These are phyloP conservation scores for Antitype chi DNA, from an alignment of 2,888 invertebrate genomes.

Conservation along the genomic window DNA sequence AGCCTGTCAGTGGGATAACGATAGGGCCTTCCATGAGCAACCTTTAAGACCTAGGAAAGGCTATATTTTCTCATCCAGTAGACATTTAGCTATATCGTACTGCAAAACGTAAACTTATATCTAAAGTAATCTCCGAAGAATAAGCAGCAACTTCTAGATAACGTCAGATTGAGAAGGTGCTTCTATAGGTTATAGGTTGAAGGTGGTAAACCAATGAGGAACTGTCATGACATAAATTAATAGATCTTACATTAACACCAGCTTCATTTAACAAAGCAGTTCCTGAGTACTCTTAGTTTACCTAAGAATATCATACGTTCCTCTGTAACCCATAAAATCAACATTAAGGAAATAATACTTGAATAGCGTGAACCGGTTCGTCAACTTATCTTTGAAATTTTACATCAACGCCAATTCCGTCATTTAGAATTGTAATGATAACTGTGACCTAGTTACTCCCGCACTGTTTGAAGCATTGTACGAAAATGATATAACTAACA, in stretches of 20 bases:
- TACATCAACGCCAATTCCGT: neutral
- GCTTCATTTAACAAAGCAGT: neutral
- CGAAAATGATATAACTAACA: neutral
- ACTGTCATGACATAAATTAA: neutral
- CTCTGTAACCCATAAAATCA: neutral
- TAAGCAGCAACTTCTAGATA: neutral
- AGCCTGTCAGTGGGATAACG: too few species aligned
- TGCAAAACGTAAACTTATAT: neutral
- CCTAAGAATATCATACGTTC: neutral
- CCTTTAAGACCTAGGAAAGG: neutral
- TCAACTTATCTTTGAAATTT: neutral
- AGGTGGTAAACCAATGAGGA: too few species aligned
- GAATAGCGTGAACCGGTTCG: neutral
- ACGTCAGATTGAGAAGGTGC: neutral
- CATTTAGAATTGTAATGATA: slow-evolving; percentile 2
- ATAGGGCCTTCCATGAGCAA: too few species aligned
- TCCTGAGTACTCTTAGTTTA: neutral
- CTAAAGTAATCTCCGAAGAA: neutral
- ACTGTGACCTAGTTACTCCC: neutral
- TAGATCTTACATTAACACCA: too few species aligned
- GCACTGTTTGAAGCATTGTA: neutral
- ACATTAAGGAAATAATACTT: neutral
- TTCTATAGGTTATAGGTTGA: neutral
- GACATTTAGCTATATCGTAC: neutral
- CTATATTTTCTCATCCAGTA: neutral